Conservation (phyloP, 2,888 invertebrate species). For the Drosophila monieri region DNA sequence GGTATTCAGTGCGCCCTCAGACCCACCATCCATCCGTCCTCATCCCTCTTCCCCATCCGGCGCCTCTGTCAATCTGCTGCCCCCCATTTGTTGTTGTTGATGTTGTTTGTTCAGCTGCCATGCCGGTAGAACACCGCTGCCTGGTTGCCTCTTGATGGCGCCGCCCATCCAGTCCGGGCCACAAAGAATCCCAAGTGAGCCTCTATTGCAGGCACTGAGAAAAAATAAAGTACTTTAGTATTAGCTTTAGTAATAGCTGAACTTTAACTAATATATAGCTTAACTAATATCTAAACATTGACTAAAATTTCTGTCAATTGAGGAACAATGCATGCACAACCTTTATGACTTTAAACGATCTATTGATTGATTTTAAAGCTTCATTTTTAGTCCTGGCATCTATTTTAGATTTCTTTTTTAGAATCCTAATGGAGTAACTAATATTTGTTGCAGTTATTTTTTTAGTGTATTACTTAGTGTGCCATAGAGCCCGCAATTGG, state of each 20-base stretch:
- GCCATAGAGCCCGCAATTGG: constrained; percentile 58
- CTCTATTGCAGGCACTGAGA: constrained; percentile 4
- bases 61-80: neutral
- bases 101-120: constrained; percentile 67
- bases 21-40: neutral
- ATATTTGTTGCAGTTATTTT: neutral
- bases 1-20: constrained; percentile 54
- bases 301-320: too few species aligned
- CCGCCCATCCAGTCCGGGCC: constrained; percentile 58
- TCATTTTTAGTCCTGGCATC: too few species aligned
- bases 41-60: neutral
- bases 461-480: constrained; percentile 21
- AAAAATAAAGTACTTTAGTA: too few species aligned
- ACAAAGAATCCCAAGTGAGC: constrained; percentile 36
- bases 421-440: too few species aligned
- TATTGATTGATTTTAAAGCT: too few species aligned
- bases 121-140: constrained; percentile 43
- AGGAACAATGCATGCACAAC: too few species aligned
- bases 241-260: too few species aligned
- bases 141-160: constrained; percentile 53
- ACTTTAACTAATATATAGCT: too few species aligned
- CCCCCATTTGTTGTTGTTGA: constrained; percentile 25
- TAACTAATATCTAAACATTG: too few species aligned
- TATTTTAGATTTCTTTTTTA: too few species aligned
- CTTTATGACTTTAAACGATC: too few species aligned